Base-by-base conservation (phyloP, 2,888 invertebrate species). In the Agonopterix alstromeriana region DNA sequence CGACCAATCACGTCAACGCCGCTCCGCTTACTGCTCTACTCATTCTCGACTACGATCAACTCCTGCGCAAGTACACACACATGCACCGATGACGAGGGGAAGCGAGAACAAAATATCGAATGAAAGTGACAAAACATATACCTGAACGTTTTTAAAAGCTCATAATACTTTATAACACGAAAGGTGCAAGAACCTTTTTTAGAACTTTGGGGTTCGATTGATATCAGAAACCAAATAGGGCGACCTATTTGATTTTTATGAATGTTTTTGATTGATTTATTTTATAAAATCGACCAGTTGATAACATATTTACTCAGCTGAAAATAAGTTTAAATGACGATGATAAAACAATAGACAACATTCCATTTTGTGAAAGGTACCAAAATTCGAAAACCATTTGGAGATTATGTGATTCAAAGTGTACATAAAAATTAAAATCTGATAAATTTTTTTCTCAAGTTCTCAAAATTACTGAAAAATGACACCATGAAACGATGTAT, bases 1-100 rank as follows among this genome's bases (percentile, higher is more conserved):
- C 85, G 73, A 77, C 86, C 79, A 77, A 78, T 81, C 84, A 75
- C 83, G 75, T 68, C 74, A 70, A 74, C 78, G 79, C 69, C 82
- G 78, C 77, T 74, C 70, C 83, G 85, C 84, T 81, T 74, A 88
- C 88, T 88, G 75, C 70, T 71, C 67, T 67, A 73, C 72, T 73
- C 70, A 49, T 47, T 52, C 48, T 48, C 67, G 67, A 72, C 63
- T 58, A 48, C 67, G 67, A 76, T 70, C 79, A 63, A 82, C 86
- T 85, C 85, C 77, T 77, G 83, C 86, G 82, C 85, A 27, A 27
- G 27, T 5, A 27, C 27, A 17, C 17, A 79, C 63, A 17, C 17
- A 79, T 62, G 67, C 66, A 73, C 67, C 65, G 69, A 67, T 67
- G 61, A 65, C 65, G 70, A 60, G 82, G 66, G 70, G 53, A 73